These are phyloP conservation scores for Ptyas mucosa DNA, from an alignment of 2,113 vertebrate genomes.

Conservation along the genomic window DNA sequence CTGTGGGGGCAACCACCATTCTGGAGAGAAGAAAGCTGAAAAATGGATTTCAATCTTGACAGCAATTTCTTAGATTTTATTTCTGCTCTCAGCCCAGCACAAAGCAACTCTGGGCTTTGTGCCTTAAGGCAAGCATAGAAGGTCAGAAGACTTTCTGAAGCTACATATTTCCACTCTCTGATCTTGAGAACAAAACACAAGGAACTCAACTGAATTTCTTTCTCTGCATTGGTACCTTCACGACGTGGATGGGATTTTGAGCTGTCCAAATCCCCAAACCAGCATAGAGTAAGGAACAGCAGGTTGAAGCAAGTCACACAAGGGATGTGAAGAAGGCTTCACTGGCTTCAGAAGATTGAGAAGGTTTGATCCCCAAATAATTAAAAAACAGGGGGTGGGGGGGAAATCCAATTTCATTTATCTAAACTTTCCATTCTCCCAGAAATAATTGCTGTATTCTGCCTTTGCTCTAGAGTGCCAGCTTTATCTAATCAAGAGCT, in stretches of 20 bases:
- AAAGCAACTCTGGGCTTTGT: not conserved
- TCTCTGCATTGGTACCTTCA: not conserved
- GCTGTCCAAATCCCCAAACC: not conserved
- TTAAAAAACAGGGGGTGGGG: not conserved
- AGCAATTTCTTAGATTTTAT: not conserved
- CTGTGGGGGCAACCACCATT: not conserved
- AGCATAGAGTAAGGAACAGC: not conserved
- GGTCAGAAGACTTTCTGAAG: not conserved
- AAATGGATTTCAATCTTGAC: not conserved
- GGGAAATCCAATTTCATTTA: not conserved
- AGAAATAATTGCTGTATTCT: not conserved
- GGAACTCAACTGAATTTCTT: not conserved
- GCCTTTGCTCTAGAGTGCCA: not conserved
- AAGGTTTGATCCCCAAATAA: not conserved
- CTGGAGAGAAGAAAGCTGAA: not conserved
- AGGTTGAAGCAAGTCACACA: not conserved
- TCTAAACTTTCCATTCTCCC: not conserved
- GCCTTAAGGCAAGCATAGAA: not conserved
- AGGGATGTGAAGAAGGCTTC: not conserved
- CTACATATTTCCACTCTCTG: not conserved
- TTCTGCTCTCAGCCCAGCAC: not conserved
- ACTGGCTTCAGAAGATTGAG: not conserved
- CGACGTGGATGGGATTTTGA: not conserved
- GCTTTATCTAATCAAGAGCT: not conserved
- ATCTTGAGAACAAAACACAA: not conserved